These are phyloP conservation scores for Furcula furcula DNA, from an alignment of 2,888 invertebrate species.

Conservation along the genomic window DNA sequence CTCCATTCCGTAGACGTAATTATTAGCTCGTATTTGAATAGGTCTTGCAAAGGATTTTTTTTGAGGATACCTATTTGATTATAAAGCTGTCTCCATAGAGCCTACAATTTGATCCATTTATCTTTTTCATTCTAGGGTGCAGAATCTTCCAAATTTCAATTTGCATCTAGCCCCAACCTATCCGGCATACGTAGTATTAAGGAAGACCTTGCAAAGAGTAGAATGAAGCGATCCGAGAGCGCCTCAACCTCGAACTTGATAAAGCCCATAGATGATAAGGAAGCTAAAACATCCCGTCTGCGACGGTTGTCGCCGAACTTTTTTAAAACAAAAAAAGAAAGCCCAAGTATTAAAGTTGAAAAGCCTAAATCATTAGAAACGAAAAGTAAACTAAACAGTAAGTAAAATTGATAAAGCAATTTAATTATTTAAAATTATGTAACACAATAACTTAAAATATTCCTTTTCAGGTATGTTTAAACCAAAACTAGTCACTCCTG, in stretches of 20 bases:
- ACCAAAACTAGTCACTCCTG: conserved; percentile 53
- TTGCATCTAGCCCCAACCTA: conserved; percentile 68
- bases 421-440: neutral
- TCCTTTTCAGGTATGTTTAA: conserved; percentile 53
- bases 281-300: conserved; percentile 46
- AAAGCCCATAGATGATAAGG: conserved; percentile 37
- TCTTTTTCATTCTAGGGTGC: conserved; percentile 42
- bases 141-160: conserved; percentile 58
- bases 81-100: too few species aligned
- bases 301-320: conserved; percentile 60
- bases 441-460: neutral
- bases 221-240: conserved; percentile 52
- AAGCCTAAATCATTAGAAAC: conserved; percentile 35
- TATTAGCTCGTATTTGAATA: too few species aligned
- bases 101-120: neutral
- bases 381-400: conserved; percentile 55
- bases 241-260: conserved; percentile 58
- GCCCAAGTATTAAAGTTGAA: conserved; percentile 30
- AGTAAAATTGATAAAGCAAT: conserved; percentile 21
- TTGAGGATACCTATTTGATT: too few species aligned
- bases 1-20: too few species aligned
- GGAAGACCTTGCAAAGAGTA: conserved; percentile 46
- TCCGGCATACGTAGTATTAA: conserved; percentile 38
- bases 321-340: conserved; percentile 48
- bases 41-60: too few species aligned